These are phyloP conservation scores for Rhinolophus ferrumequinum DNA, from an alignment of 2,113 vertebrate species.

Conservation along the genomic window DNA sequence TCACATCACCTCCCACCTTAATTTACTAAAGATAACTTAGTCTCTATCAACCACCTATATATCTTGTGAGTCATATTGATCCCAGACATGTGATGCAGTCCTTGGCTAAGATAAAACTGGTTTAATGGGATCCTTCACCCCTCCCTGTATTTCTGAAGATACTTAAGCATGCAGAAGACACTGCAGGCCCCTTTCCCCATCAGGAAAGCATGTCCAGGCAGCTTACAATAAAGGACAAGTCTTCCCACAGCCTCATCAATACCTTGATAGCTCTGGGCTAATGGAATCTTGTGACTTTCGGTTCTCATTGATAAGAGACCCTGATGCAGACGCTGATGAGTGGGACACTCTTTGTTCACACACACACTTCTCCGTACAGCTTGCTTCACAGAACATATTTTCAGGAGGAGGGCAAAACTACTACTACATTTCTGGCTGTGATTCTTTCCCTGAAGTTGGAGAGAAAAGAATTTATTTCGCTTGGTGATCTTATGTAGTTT, in stretches of 20 bases:
- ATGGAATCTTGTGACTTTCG: slow-evolving; percentile 74
- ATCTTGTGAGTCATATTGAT: slow-evolving; percentile 73
- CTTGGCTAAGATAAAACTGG: slow-evolving; percentile 72
- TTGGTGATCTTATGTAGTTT: neutral
- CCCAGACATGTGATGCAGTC: slow-evolving; percentile 61
- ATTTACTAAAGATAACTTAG: slow-evolving; percentile 72
- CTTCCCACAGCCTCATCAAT: slow-evolving; percentile 68
- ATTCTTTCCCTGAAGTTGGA: neutral
- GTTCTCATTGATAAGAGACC: slow-evolving; percentile 53
- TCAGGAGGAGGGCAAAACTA: neutral
- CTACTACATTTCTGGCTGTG: neutral
- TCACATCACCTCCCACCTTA: slow-evolving; percentile 64
- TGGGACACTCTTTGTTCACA: slow-evolving; percentile 40
- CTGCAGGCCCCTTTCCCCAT: neutral
- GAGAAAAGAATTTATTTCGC: neutral
- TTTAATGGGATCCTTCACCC: slow-evolving; percentile 62
- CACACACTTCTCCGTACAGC: neutral
- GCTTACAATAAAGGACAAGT: slow-evolving; percentile 71
- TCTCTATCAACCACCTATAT: slow-evolving; percentile 66
- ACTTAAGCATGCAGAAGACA: slow-evolving; percentile 70
- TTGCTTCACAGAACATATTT: neutral
- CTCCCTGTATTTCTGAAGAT: slow-evolving; percentile 42
- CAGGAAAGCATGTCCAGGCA: slow-evolving; percentile 58
- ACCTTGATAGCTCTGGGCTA: slow-evolving; percentile 66
- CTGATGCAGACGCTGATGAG: slow-evolving; percentile 41